Conservation (phyloP, 2,888 invertebrate genomes). For the Pristionchus japonicus region DNA sequence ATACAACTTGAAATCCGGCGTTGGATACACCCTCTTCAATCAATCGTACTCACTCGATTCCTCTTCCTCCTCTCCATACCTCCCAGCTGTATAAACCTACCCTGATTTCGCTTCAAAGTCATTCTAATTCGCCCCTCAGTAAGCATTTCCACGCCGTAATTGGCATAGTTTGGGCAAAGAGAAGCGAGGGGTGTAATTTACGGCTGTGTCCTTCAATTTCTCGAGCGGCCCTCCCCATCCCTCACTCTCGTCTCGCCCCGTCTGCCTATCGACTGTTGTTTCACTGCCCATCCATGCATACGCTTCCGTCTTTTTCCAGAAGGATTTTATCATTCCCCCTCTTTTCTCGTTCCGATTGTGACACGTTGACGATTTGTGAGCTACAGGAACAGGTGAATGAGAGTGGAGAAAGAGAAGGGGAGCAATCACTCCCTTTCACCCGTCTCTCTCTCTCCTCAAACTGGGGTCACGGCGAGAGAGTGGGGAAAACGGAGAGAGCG, state of each 20-base stretch:
- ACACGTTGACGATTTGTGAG: background rate
- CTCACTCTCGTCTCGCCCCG: background rate
- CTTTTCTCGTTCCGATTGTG: background rate
- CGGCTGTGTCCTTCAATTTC: background rate
- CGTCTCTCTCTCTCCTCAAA: background rate
- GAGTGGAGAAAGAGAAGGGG: background rate
- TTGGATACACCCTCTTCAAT: background rate
- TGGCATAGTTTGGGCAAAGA: background rate
- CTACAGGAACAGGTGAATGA: background rate
- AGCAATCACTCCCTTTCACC: background rate
- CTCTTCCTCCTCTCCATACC: background rate
- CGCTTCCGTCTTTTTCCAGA: background rate
- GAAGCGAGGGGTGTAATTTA: background rate
- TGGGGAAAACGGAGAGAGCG: background rate
- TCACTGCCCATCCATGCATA: background rate
- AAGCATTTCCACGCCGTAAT: background rate
- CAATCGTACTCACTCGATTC: background rate
- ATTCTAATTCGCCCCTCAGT: background rate
- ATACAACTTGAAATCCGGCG: background rate
- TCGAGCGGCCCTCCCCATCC: background rate
- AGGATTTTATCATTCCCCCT: background rate
- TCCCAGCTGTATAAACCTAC: background rate
- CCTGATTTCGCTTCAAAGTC: background rate
- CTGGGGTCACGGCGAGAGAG: background rate
- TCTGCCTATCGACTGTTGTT: background rate